A percentile compares a stretch with the other conserved stretches of the same genome.
Evolutionary conservation across 2,113 vertebrate genomes (phyloP).

Genomic region (Dascyllus trimaculatus): DNA sequence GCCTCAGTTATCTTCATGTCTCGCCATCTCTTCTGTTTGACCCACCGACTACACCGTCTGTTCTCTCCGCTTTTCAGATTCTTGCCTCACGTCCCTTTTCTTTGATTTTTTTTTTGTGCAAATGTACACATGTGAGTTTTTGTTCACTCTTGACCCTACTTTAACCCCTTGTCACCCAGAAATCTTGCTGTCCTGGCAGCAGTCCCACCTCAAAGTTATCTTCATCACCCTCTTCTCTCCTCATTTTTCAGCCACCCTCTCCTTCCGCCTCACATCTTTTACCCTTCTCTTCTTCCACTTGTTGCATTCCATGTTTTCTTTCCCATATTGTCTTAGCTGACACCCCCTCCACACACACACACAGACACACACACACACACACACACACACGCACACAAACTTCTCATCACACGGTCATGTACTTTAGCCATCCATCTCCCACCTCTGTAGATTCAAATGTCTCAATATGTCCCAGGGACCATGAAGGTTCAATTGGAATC

Average conservation of each 20-base stretch:
- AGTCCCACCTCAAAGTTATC: slow-evolving; percentile 62
- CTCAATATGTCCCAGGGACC: slow-evolving; percentile 78
- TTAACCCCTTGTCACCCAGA: slow-evolving; percentile 66
- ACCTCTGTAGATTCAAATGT: slow-evolving; percentile 74
- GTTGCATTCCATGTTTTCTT: slow-evolving; percentile 33
- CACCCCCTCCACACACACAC: not conserved
- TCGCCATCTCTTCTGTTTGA: slow-evolving; percentile 10
- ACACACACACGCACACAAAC: slow-evolving; percentile 37
- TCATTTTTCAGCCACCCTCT: slow-evolving; percentile 41
- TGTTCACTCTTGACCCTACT: slow-evolving; percentile 62
- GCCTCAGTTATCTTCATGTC: slow-evolving; percentile 34
- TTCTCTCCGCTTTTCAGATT: not conserved
- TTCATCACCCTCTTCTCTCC: slow-evolving; percentile 51
- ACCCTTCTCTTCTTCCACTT: slow-evolving; percentile 37
- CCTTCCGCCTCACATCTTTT: not conserved
- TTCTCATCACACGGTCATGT: slow-evolving; percentile 76
- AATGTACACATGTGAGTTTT: slow-evolving; percentile 1
- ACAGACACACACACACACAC: slow-evolving; percentile 44
- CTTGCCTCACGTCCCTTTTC: slow-evolving; percentile 1
- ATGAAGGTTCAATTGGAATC: slow-evolving; percentile 83
- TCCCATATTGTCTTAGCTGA: slow-evolving; percentile 36
- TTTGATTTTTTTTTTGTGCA: slow-evolving; percentile 1
- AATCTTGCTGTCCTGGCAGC: slow-evolving; percentile 57
- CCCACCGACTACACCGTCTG: not conserved
- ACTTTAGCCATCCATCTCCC: slow-evolving; percentile 83